These are phyloP conservation scores for Pyxicephalus adspersus DNA, from an alignment of 2,113 vertebrate species.

Conservation along the genomic window DNA sequence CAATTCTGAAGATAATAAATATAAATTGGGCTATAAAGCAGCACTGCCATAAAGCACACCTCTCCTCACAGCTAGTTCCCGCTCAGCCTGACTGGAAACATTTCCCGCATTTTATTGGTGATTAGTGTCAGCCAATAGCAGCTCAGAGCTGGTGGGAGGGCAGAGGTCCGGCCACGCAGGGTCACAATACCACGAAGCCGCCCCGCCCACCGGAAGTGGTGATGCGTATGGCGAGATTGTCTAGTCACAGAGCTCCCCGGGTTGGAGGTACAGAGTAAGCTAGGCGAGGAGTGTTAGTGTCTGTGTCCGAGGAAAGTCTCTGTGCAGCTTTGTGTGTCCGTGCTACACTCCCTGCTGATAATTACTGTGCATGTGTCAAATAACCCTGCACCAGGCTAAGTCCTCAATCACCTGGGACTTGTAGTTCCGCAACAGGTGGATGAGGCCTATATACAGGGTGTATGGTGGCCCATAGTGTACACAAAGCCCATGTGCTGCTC, in stretches of 20 bases:
- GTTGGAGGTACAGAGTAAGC: slow-evolving; percentile 22
- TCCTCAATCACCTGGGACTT: neutral
- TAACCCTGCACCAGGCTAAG: neutral
- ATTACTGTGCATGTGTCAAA: neutral
- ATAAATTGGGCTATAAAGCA: too few species aligned
- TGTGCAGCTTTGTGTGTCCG: neutral
- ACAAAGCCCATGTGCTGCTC: too few species aligned
- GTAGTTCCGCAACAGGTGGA: neutral
- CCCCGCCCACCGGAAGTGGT: neutral
- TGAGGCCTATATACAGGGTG: neutral
- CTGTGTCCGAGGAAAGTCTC: neutral
- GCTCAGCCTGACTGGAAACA: neutral
- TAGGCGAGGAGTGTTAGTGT: neutral
- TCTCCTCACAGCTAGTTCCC: too few species aligned
- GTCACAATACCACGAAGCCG: neutral
- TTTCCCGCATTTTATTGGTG: neutral
- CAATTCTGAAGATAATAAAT: too few species aligned
- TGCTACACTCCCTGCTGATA: too few species aligned
- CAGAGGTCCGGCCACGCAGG: neutral
- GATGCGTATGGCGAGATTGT: neutral
- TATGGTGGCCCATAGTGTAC: too few species aligned
- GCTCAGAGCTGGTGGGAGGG: neutral
- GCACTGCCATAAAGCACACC: too few species aligned
- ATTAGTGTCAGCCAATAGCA: neutral
- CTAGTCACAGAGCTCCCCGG: neutral